Evolutionary conservation across 30 jellyfish, hydroid and myxozoan genomes (phyloP).

Genomic region (Turritopsis dohrnii): DNA sequence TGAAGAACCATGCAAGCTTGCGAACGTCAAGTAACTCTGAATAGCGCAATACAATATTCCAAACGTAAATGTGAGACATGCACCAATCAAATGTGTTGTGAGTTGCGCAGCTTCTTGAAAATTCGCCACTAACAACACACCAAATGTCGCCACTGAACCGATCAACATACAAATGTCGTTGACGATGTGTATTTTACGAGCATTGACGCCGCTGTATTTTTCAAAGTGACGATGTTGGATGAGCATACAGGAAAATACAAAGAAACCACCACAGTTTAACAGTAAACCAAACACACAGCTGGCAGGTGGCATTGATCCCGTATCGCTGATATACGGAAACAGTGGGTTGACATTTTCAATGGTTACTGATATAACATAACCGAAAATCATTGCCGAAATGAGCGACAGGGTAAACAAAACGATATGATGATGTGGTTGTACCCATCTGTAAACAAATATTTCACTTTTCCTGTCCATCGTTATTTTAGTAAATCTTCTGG

Average conservation of each 20-base stretch:
- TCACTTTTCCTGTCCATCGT: conserved; percentile 32
- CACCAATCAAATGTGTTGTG: conserved; percentile 76
- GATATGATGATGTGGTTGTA: conserved; percentile 69
- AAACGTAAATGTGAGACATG: conserved; percentile 55
- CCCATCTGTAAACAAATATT: conserved; percentile 72
- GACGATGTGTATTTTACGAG: conserved; percentile 20
- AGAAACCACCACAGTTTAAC: conserved; percentile 51
- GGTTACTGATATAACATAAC: conserved; percentile 68
- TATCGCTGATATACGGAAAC: conserved; percentile 87
- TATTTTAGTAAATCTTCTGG: neutral
- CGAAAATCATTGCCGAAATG: conserved; percentile 35
- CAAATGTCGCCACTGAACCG: conserved; percentile 79
- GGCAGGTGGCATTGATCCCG: conserved; percentile 94
- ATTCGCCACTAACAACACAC: conserved; percentile 81
- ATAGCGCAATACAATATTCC: conserved; percentile 76
- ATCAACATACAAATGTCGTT: conserved; percentile 57
- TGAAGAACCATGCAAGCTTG: conserved; percentile 21
- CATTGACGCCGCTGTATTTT: conserved; percentile 21
- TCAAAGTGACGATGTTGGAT: conserved; percentile 67
- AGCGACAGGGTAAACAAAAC: conserved; percentile 36
- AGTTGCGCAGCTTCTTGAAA: conserved; percentile 69
- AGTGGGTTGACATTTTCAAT: conserved; percentile 50
- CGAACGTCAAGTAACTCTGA: conserved; percentile 44
- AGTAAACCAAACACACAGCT: conserved; percentile 88
- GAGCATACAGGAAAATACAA: conserved; percentile 57